phyloP scores from a whole-genome alignment of 2,888 invertebrate genomes.

The Tachystola acroxantha region DNA sequence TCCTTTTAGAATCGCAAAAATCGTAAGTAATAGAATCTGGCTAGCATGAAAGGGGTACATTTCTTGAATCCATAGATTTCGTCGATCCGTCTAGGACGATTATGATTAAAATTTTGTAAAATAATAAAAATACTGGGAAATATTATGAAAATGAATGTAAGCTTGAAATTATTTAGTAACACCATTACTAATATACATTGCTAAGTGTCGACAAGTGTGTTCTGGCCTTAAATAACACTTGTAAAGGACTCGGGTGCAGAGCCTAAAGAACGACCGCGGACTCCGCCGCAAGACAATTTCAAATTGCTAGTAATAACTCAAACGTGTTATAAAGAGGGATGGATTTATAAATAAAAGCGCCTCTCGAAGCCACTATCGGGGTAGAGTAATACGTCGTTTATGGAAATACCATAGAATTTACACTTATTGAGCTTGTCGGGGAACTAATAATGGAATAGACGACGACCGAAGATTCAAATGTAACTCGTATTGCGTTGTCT shows the following conservation, averaged over 20 bases:
- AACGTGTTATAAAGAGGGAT: constrained; percentile 33
- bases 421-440: constrained; percentile 33
- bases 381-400: constrained; percentile 34
- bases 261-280: constrained; percentile 19
- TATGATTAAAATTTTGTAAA: too few species aligned
- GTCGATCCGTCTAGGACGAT: too few species aligned
- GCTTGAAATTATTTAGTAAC: too few species aligned
- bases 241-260: constrained; percentile 14
- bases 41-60: too few species aligned
- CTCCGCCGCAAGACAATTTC: constrained; percentile 39
- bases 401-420: constrained; percentile 41
- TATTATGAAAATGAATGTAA: too few species aligned
- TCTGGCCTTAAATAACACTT: constrained; percentile 18
- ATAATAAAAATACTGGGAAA: too few species aligned
- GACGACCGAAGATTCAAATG: too few species aligned
- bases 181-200: too few species aligned
- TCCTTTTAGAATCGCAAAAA: too few species aligned
- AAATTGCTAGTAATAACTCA: constrained; percentile 41
- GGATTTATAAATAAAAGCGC: constrained; percentile 36
- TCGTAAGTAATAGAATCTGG: too few species aligned
- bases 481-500: too few species aligned
- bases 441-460: constrained; percentile 11
- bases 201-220: constrained; percentile 17
- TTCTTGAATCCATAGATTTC: too few species aligned
- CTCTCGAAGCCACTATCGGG: constrained; percentile 17